Conservation (phyloP, 2,888 invertebrate species). For the Andrena flavipes region DNA sequence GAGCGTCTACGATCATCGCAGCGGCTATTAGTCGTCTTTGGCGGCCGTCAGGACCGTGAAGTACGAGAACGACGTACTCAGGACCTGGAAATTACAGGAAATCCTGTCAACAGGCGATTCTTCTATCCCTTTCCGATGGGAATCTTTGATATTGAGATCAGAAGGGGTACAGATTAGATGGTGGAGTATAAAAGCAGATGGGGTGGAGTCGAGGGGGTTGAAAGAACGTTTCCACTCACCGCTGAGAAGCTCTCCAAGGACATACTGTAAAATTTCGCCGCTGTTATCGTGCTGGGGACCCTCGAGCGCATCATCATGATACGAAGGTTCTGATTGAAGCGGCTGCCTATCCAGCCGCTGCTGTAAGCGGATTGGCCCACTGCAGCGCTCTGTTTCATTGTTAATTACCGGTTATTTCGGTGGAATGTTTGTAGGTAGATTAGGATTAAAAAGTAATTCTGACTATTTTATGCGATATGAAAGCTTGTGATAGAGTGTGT, state of each 20-base stretch:
- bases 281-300: slow-evolving; percentile 76
- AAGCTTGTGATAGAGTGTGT: too few species aligned
- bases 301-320: slow-evolving; percentile 76
- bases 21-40: slow-evolving; percentile 55
- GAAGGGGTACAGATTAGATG: too few species aligned
- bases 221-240: slow-evolving; percentile 62
- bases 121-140: background rate
- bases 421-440: background rate
- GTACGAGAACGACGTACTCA: slow-evolving; percentile 80
- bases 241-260: slow-evolving; percentile 77
- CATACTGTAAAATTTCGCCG: slow-evolving; percentile 80
- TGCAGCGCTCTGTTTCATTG: slow-evolving; percentile 71
- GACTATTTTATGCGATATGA: background rate
- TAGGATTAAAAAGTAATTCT: background rate
- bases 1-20: slow-evolving; percentile 18
- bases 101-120: background rate
- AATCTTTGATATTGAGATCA: background rate
- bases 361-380: slow-evolving; percentile 73
- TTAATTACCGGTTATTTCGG: background rate
- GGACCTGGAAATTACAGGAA: slow-evolving; percentile 68
- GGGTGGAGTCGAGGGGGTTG: too few species aligned
- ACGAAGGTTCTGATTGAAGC: slow-evolving; percentile 62
- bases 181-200: background rate
- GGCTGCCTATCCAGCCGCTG: slow-evolving; percentile 73
- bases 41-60: slow-evolving; percentile 74